These are phyloP conservation scores for Pleuronectes platessa DNA, from an alignment of 2,113 vertebrate genomes.

Conservation along the genomic window DNA sequence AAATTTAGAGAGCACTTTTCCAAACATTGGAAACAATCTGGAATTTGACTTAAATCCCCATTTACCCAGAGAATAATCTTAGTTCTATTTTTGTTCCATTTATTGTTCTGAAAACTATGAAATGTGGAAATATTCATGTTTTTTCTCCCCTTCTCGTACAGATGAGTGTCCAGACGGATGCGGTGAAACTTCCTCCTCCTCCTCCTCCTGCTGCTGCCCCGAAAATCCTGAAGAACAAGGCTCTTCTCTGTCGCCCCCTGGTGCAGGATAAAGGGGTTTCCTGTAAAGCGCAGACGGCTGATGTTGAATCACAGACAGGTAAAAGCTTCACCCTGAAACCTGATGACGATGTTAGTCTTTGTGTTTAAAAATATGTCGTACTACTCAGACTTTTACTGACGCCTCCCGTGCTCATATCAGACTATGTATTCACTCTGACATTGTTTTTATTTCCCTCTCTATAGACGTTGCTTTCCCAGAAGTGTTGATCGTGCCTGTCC, in stretches of 20 bases:
- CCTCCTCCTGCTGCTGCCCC: conserved; percentile 77
- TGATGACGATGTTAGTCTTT: too few relatives aligned
- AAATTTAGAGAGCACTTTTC: too few relatives aligned
- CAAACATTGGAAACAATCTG: too few relatives aligned
- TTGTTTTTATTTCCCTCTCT: background rate
- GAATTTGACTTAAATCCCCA: background rate
- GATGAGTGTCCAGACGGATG: conserved; percentile 91
- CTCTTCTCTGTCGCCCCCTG: conserved; percentile 93
- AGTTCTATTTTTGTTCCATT: background rate
- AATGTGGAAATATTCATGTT: background rate
- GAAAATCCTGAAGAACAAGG: conserved; percentile 95
- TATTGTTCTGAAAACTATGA: background rate
- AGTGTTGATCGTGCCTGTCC: conserved; percentile 89
- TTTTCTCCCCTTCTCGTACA: conserved; percentile 49
- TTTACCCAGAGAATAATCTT: too few relatives aligned
- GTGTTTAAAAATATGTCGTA: too few relatives aligned
- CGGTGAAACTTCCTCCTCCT: conserved; percentile 80
- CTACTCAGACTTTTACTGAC: too few relatives aligned
- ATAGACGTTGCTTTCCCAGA: conserved; percentile 76
- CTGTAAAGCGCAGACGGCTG: conserved; percentile 90
- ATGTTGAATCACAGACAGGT: conserved; percentile 93
- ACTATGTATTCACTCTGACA: background rate
- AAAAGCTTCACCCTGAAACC: conserved; percentile 2
- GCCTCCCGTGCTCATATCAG: too few relatives aligned
- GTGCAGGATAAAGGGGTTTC: conserved; percentile 95